Base-by-base conservation (phyloP, 2,113 vertebrate genomes). In the Cynopterus brachyotis region DNA sequence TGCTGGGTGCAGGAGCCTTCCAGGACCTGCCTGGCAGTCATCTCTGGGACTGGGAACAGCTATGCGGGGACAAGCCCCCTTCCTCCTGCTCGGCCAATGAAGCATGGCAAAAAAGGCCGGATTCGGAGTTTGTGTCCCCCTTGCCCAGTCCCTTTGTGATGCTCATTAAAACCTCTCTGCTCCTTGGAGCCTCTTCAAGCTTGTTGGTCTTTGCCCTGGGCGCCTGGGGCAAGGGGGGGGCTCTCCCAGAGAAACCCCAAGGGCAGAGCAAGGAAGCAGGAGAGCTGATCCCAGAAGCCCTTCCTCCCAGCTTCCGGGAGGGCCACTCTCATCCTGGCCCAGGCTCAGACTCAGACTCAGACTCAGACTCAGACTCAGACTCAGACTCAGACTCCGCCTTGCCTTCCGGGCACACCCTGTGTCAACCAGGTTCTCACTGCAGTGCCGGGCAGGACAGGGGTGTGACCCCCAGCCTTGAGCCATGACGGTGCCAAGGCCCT, bases 71-170 rank as follows among this genome's bases (percentile, higher is more conserved):
- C 50, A 64, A 91, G 88, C 66, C 47, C 24, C 67, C 47, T 82
- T n/a, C 53, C 78, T 79, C 45, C 80, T 82, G 45, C 78, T 91
- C 57, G 76, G 69, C 37, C 67, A 30, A 60, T 67, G 76, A 91
- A 40, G 86, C 26, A 79, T 59, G 82, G 19, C 62, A 89, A 85
- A 92, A 94, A 97, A 97, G 35, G 60, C 88, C 89, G 85, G 76
- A 96, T 91, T 91, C 75, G 59, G 76, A 91, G 50, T 94, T 85
- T 96, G 94, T 85, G 42, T 55, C 26, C 30, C 70, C 5, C 35
- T 76, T 5, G 22, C 59, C 47, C 20, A 2, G 42, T 60, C 72
- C 50, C 22, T 47, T 24, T 72, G 87, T 94, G 67, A 60, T 55
- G 45, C n/a, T 94, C 81, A 89, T 89, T 96, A 88, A 96, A 85